phyloP scores from a whole-genome alignment of 2,888 invertebrate species.

The Capitulum mitella region DNA sequence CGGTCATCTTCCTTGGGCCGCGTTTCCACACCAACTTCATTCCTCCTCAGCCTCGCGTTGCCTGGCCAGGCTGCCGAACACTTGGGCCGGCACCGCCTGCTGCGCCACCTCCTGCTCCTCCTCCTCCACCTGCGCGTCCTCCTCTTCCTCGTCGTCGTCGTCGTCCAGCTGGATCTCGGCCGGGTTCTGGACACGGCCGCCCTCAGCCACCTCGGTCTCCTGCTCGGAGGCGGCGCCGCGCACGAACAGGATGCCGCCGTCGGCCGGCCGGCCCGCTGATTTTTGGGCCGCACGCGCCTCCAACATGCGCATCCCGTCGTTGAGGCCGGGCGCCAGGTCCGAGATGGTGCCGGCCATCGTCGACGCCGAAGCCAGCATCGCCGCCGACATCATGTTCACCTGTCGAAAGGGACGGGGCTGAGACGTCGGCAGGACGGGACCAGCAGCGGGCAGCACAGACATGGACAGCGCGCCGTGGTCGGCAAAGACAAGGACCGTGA shows the following conservation, averaged over 20 bases:
- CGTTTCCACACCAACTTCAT: too few species aligned
- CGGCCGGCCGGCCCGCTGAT: conserved; percentile 38
- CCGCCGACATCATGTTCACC: conserved; percentile 97
- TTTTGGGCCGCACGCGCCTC: conserved; percentile 52
- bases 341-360: conserved; percentile 60
- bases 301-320: conserved; percentile 80
- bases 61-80: conserved; percentile 72
- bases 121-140: conserved; percentile 50
- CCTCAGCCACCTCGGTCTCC: conserved; percentile 51
- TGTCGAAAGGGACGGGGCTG: too few species aligned
- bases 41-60: conserved; percentile 40
- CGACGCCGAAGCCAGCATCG: conserved; percentile 70
- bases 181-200: conserved; percentile 65
- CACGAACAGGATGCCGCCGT: conserved; percentile 42
- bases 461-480: too few species aligned
- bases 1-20: too few species aligned
- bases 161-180: conserved; percentile 81
- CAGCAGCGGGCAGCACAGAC: too few species aligned
- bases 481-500: too few species aligned
- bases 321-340: conserved; percentile 64
- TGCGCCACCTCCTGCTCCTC: conserved; percentile 57
- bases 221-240: conserved; percentile 74
- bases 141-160: conserved; percentile 53
- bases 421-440: neutral
- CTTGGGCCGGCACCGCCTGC: conserved; percentile 77